Percentiles rank a stretch among this genome's conserved stretches.
These are phyloP conservation scores for Urechis unicinctus DNA, from an alignment of 2,888 invertebrate genomes.

Conservation along the genomic window DNA sequence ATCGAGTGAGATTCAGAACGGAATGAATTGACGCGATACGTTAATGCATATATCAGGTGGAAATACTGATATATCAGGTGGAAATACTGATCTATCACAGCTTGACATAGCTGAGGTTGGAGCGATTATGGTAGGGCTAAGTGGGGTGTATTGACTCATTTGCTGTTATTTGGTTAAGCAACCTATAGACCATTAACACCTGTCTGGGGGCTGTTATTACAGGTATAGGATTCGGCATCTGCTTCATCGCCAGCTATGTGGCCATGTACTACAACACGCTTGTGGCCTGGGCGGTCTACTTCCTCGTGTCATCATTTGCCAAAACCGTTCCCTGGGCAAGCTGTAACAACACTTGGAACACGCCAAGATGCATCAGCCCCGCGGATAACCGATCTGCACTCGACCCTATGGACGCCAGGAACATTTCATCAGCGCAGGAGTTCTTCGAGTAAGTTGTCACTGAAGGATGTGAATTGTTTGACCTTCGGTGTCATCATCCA, in stretches of 20 bases:
- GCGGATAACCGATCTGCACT: conserved; percentile 17
- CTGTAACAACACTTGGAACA: conserved; percentile 50
- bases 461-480: not conserved
- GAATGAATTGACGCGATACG: too few relatives aligned
- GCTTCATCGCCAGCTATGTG: conserved; percentile 66
- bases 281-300: conserved; percentile 77
- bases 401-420: conserved; percentile 26
- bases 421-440: conserved; percentile 33
- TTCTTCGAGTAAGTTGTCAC: conserved; percentile 32
- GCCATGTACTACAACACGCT: conserved; percentile 94
- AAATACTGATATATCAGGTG: too few relatives aligned
- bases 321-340: conserved; percentile 47
- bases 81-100: too few relatives aligned
- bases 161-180: too few relatives aligned
- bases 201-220: conserved; percentile 22
- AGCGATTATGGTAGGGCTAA: too few relatives aligned
- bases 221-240: conserved; percentile 96
- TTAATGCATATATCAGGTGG: too few relatives aligned
- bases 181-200: too few relatives aligned
- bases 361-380: conserved; percentile 57
- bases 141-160: too few relatives aligned
- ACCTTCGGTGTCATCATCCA: not conserved
- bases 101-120: too few relatives aligned
- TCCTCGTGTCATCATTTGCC: conserved; percentile 46
- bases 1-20: too few relatives aligned